Evolutionary conservation across 1,140 invertebrate species (phyloP).

Genomic region (Sesamia nonagrioides): DNA sequence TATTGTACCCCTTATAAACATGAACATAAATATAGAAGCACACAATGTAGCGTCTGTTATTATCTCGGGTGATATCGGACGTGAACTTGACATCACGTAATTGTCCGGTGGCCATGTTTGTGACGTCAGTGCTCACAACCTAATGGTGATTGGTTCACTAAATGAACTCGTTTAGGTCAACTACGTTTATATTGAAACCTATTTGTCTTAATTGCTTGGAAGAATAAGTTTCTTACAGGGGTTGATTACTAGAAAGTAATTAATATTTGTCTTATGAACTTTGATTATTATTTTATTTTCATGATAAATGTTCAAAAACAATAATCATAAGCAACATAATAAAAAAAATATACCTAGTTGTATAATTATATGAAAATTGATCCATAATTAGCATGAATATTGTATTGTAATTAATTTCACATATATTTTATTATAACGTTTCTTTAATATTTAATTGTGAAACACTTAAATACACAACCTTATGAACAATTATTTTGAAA

Average conservation of each 20-base stretch:
- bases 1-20: background rate
- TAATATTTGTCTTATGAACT: background rate
- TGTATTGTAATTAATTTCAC: no score
- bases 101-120: slow-evolving; percentile 13
- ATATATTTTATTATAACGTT: no score
- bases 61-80: background rate
- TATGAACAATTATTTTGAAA: background rate
- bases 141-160: slow-evolving; percentile 30
- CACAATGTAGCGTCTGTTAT: slow-evolving; percentile 1
- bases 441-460: no score
- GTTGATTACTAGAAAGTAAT: background rate
- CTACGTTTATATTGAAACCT: slow-evolving; percentile 31
- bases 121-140: background rate
- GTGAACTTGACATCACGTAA: slow-evolving; percentile 17
- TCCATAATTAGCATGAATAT: no score
- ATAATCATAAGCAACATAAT: no score
- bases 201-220: slow-evolving; percentile 12
- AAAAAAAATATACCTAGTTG: no score
- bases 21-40: background rate
- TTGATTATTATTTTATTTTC: background rate
- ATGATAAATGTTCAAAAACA: no score
- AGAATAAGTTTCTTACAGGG: background rate
- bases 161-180: slow-evolving; percentile 29
- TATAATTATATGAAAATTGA: no score
- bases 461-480: no score